phyloP scores from a whole-genome alignment of 2,113 vertebrate genomes.

The Poeciliopsis occidentalis region DNA sequence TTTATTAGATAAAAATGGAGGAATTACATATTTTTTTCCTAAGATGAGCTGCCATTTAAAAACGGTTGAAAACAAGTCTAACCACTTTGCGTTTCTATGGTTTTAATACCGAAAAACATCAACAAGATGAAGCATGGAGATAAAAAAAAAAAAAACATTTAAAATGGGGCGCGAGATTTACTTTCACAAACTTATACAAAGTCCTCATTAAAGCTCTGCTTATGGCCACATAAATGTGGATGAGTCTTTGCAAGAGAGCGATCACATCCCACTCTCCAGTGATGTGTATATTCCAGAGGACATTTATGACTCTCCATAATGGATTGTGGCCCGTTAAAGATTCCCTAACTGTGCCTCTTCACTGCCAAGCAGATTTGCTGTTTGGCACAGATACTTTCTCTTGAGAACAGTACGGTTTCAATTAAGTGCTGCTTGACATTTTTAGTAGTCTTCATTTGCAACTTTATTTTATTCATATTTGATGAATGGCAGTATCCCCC shows the following conservation, averaged over 20 bases:
- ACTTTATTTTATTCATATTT: slow-evolving; percentile 57
- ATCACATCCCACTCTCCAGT: slow-evolving; percentile 57
- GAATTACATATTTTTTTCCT: slow-evolving; percentile 17
- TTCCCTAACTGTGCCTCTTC: slow-evolving; percentile 67
- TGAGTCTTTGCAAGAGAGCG: slow-evolving; percentile 47
- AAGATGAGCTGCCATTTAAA: not conserved
- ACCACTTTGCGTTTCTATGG: not conserved
- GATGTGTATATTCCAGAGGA: slow-evolving; percentile 68
- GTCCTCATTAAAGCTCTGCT: slow-evolving; percentile 58
- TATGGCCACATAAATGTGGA: slow-evolving; percentile 64
- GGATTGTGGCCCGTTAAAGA: slow-evolving; percentile 71
- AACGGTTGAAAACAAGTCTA: not conserved
- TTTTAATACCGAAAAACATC: not conserved
- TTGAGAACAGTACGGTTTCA: slow-evolving; percentile 68
- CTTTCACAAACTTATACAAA: slow-evolving; percentile 60
- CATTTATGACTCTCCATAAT: slow-evolving; percentile 74
- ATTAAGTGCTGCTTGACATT: slow-evolving; percentile 63
- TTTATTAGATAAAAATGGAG: slow-evolving; percentile 11
- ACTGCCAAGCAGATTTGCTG: slow-evolving; percentile 63
- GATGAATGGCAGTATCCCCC: slow-evolving; percentile 36
- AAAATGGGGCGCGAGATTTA: slow-evolving; percentile 22
- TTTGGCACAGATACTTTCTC: slow-evolving; percentile 63
- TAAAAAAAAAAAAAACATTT: slow-evolving; percentile 5
- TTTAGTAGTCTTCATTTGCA: slow-evolving; percentile 53
- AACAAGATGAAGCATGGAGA: slow-evolving; percentile 5